Evolutionary conservation across 1,140 invertebrate species (phyloP).

Genomic region (Stegodyphus dumicola): DNA sequence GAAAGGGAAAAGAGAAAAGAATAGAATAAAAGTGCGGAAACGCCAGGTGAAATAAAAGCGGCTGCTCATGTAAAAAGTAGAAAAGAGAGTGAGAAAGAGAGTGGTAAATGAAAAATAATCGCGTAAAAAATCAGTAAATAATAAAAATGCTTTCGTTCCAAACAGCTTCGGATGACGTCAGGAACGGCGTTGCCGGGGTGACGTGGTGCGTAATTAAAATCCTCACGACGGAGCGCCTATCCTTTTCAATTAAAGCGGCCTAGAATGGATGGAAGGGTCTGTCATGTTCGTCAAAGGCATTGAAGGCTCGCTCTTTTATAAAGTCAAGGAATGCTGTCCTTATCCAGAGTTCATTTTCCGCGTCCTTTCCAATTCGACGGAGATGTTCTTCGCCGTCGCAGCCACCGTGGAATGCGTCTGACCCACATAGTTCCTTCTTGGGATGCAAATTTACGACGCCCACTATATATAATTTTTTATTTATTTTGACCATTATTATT

Average conservation of each 20-base stretch:
- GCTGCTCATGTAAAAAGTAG: background rate
- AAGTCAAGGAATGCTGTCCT: conserved; percentile 57
- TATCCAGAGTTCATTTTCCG: conserved; percentile 34
- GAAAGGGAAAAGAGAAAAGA: background rate
- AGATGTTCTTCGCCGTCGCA: conserved; percentile 10
- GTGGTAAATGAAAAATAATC: conserved; percentile 38
- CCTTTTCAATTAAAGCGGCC: conserved; percentile 45
- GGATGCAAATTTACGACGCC: conserved; percentile 54
- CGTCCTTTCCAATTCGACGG: conserved; percentile 32
- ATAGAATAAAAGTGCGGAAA: background rate
- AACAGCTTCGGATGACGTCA: conserved; percentile 39
- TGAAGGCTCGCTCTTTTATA: conserved; percentile 54
- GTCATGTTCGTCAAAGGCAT: conserved; percentile 55
- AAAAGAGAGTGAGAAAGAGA: background rate
- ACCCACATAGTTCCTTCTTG: conserved; percentile 24
- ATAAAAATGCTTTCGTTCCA: conserved; percentile 2
- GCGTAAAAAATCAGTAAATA: conserved; percentile 4
- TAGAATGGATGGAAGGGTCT: conserved; percentile 36
- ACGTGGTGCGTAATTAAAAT: conserved; percentile 53
- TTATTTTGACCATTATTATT: conserved; percentile 22
- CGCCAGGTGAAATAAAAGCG: conserved; percentile 42
- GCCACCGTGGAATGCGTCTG: conserved; percentile 31
- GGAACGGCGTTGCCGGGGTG: conserved; percentile 19
- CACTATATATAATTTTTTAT: background rate
- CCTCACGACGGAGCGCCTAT: conserved; percentile 6